Evolutionary conservation across 2,113 vertebrate genomes (phyloP).

Genomic region (Tupaia tana): DNA sequence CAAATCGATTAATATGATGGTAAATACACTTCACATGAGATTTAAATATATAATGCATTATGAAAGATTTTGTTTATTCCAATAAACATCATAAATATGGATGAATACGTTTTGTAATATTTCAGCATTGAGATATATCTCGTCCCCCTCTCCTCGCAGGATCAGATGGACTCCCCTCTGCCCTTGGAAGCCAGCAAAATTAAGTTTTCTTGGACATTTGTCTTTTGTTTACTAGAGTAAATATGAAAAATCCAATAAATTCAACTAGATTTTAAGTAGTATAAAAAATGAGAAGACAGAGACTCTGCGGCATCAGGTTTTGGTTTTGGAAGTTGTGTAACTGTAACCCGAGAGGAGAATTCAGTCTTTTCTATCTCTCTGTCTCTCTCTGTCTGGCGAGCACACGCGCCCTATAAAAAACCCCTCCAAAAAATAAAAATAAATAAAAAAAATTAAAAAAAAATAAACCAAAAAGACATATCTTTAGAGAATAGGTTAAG

Average conservation of each 20-base stretch:
- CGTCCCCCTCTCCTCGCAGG: neutral
- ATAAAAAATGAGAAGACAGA: neutral
- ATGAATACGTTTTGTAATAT: neutral
- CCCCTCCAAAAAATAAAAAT: no score
- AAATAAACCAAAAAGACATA: neutral
- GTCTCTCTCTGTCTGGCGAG: no score
- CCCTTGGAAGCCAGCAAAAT: neutral
- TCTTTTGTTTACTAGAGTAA: neutral
- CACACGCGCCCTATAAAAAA: no score
- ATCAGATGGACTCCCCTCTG: neutral
- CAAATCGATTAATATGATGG: neutral
- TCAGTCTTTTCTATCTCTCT: neutral
- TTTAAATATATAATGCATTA: neutral
- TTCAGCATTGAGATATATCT: neutral
- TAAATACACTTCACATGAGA: neutral
- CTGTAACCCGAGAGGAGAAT: no score
- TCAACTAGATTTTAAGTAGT: neutral
- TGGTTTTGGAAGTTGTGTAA: neutral
- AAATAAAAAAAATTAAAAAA: no score
- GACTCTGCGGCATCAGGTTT: neutral
- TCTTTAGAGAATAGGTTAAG: neutral
- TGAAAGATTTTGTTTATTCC: neutral
- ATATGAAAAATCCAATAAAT: neutral
- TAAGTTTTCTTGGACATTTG: neutral
- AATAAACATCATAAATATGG: neutral